A percentile compares a stretch with the other conserved stretches of the same genome.
Evolutionary conservation across 2,888 invertebrate genomes (phyloP).

Genomic region (Agonopterix heracliana): DNA sequence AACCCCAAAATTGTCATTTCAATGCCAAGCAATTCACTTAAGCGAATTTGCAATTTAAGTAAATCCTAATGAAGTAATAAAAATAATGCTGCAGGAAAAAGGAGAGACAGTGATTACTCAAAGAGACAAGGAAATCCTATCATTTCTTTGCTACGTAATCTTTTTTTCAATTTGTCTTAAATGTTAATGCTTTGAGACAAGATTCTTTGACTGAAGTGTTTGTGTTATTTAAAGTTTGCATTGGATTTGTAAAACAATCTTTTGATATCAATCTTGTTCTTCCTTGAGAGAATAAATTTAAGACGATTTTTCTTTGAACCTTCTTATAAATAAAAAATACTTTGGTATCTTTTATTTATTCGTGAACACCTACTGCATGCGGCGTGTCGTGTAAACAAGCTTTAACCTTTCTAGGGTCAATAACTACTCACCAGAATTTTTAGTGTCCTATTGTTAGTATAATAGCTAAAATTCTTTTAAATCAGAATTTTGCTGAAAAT

Average conservation of each 20-base stretch:
- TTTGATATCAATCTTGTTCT: neutral
- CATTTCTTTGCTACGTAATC: constrained; percentile 44
- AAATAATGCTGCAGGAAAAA: constrained; percentile 38
- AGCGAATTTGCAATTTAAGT: constrained; percentile 16
- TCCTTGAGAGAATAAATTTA: too few species aligned
- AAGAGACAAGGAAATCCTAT: constrained; percentile 49
- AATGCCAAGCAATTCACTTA: constrained; percentile 3
- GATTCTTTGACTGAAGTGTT: constrained; percentile 24
- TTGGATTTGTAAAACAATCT: neutral
- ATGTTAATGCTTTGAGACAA: constrained; percentile 33
- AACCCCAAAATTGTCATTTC: neutral
- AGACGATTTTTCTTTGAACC: too few species aligned
- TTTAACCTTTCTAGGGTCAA: too few species aligned
- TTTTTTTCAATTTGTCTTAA: constrained; percentile 51
- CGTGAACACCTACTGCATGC: too few species aligned
- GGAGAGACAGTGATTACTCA: constrained; percentile 53
- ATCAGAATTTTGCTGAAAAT: too few species aligned
- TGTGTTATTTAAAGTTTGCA: neutral
- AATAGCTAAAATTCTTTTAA: too few species aligned
- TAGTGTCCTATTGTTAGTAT: too few species aligned
- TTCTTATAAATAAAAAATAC: too few species aligned
- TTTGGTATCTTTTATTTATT: too few species aligned
- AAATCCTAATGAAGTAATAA: constrained; percentile 48
- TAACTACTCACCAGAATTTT: too few species aligned
- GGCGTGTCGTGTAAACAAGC: too few species aligned